A percentile compares a stretch with the other conserved stretches of the same genome.
phyloP scores from a whole-genome alignment of 2,797 vertebrate species.

The Margarornis squamiger region DNA sequence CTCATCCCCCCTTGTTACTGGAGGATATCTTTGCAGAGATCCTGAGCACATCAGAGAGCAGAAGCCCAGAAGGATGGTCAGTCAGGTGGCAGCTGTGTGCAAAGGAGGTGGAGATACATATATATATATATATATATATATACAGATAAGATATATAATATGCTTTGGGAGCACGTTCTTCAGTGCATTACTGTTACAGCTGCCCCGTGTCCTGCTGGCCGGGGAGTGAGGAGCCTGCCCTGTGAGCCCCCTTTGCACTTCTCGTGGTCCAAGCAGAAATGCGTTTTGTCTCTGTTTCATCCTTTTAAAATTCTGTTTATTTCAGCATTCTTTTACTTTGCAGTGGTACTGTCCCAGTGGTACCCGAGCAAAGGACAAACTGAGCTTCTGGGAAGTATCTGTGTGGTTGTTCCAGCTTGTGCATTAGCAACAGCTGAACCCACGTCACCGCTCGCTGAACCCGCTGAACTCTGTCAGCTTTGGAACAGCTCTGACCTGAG shows the following conservation, averaged over 20 bases:
- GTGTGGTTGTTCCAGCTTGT: constrained; percentile 44
- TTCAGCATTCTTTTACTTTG: constrained; percentile 28
- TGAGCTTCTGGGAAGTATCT: background rate
- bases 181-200: background rate
- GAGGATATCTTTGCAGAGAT: background rate
- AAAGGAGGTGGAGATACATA: background rate
- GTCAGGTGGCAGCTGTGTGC: background rate
- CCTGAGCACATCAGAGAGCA: background rate
- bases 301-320: background rate
- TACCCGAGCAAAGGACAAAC: constrained; percentile 53
- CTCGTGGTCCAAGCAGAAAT: background rate
- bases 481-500: background rate
- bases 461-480: background rate
- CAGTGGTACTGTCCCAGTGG: background rate
- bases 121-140: no score
- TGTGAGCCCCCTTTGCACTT: background rate
- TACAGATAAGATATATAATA: background rate
- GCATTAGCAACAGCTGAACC: constrained; percentile 46
- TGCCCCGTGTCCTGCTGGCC: background rate
- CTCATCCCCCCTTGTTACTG: background rate
- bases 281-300: accelerated
- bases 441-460: constrained; percentile 5
- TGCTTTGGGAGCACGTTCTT: background rate
- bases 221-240: background rate
- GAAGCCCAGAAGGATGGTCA: background rate